These are phyloP conservation scores for Gopherus flavomarginatus DNA, from an alignment of 2,113 vertebrate genomes.

Conservation along the genomic window DNA sequence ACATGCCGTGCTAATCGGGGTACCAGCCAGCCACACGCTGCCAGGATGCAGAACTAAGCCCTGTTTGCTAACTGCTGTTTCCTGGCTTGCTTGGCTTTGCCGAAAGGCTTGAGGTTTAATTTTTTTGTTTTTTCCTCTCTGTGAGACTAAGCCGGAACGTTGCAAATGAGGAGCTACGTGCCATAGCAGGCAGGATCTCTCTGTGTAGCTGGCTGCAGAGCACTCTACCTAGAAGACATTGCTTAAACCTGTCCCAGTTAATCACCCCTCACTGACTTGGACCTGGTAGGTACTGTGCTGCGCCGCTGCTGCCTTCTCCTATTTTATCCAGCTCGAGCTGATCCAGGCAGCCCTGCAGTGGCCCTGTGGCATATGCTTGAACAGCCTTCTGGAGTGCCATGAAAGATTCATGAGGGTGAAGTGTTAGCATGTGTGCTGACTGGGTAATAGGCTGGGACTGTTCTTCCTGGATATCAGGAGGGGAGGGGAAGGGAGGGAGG, in stretches of 20 bases:
- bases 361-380: neutral
- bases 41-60: neutral
- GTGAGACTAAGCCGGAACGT: neutral
- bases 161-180: neutral
- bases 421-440: neutral
- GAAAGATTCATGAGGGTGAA: constrained; percentile 34
- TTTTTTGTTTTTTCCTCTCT: neutral
- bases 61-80: neutral
- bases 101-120: neutral
- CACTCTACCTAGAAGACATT: neutral
- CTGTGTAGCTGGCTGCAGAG: neutral
- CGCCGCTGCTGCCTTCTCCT: neutral
- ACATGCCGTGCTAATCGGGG: neutral
- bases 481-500: neutral
- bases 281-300: neutral
- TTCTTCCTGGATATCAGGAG: neutral
- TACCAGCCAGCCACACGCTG: neutral
- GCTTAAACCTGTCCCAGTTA: neutral
- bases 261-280: neutral
- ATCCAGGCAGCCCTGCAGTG: neutral
- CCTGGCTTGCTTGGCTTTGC: neutral
- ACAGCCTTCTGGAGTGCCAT: neutral
- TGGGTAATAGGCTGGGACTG: constrained; percentile 3
- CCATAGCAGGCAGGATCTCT: too few species aligned
- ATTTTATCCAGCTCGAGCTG: neutral